Percentiles rank a stretch among this genome's conserved stretches.
Evolutionary conservation across 2,888 invertebrate species (phyloP).

Genomic region (Neoascia interrupta): DNA sequence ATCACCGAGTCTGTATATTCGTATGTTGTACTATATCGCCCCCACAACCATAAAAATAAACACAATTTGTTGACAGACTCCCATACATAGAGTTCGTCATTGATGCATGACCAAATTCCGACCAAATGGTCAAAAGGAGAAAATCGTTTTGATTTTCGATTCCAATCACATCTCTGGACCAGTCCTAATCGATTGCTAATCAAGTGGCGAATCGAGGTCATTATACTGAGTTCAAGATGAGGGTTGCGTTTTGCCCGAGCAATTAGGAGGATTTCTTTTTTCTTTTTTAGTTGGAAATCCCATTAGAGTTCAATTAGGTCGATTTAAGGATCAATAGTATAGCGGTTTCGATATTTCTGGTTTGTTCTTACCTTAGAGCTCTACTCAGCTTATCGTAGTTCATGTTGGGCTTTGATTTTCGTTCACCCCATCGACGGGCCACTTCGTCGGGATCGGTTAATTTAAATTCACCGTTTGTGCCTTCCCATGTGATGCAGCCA

Average conservation of each 20-base stretch:
- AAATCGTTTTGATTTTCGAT: conserved; percentile 36
- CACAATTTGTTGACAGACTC: conserved; percentile 45
- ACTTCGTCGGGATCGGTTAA: conserved; percentile 99
- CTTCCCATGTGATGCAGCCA: conserved; percentile 99
- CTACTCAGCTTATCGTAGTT: conserved; percentile 99
- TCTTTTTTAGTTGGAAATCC: neutral
- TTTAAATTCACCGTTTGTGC: conserved; percentile 99
- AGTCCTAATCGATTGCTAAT: conserved; percentile 67
- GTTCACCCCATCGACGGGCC: conserved; percentile 98
- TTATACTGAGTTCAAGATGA: too few relatives aligned
- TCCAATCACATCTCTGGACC: conserved; percentile 58
- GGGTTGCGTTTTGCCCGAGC: too few relatives aligned
- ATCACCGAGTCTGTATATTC: too few relatives aligned
- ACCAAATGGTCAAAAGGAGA: conserved; percentile 45
- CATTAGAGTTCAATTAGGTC: conserved; percentile 42
- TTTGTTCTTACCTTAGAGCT: conserved; percentile 89
- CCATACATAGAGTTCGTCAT: conserved; percentile 4
- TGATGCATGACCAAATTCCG: conserved; percentile 6
- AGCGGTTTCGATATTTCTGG: too few relatives aligned
- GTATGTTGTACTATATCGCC: too few relatives aligned
- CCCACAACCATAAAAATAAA: conserved; percentile 32
- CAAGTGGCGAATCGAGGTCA: conserved; percentile 67
- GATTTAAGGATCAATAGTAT: neutral
- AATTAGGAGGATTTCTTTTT: conserved; percentile 20
- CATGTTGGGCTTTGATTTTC: conserved; percentile 99